Evolutionary conservation across 2,113 vertebrate species (phyloP).

Genomic region (Prolemur simus): DNA sequence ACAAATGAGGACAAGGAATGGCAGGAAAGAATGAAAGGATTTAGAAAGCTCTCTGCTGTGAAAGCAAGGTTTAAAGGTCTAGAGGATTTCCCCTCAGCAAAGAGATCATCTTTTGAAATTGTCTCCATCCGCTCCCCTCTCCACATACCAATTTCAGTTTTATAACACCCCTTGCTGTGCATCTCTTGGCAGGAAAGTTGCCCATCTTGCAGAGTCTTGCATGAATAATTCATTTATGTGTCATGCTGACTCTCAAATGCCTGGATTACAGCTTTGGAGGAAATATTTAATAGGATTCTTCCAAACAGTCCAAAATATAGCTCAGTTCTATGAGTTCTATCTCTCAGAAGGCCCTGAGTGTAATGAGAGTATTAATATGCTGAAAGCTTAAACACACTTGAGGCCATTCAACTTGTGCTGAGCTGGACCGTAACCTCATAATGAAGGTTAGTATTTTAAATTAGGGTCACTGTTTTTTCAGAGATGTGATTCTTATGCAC

Average conservation of each 20-base stretch:
- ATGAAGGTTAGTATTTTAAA: slow-evolving; percentile 49
- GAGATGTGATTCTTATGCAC: not conserved
- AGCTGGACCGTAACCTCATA: not conserved
- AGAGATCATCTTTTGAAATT: slow-evolving; percentile 82
- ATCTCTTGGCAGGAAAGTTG: slow-evolving; percentile 83
- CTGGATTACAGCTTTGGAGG: slow-evolving; percentile 79
- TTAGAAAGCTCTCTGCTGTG: slow-evolving; percentile 53
- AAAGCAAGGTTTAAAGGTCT: slow-evolving; percentile 75
- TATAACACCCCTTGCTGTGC: slow-evolving; percentile 82
- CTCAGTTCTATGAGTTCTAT: slow-evolving; percentile 47
- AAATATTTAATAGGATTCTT: slow-evolving; percentile 82
- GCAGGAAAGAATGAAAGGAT: not conserved
- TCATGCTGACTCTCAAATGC: slow-evolving; percentile 83
- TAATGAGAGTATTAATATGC: slow-evolving; percentile 61
- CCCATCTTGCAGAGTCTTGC: slow-evolving; percentile 81
- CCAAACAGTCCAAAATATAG: slow-evolving; percentile 72
- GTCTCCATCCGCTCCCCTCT: slow-evolving; percentile 73
- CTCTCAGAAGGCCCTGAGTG: slow-evolving; percentile 62
- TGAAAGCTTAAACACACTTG: slow-evolving; percentile 49
- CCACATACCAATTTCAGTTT: slow-evolving; percentile 82
- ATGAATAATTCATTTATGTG: slow-evolving; percentile 86
- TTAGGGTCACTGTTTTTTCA: slow-evolving; percentile 18
- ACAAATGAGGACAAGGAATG: not conserved
- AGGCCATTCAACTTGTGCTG: slow-evolving; percentile 41
- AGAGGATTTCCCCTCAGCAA: slow-evolving; percentile 36